A percentile compares a stretch with the other conserved stretches of the same genome.
These are phyloP conservation scores for Melieria crassipennis DNA, from an alignment of 2,888 invertebrate genomes.

Conservation along the genomic window DNA sequence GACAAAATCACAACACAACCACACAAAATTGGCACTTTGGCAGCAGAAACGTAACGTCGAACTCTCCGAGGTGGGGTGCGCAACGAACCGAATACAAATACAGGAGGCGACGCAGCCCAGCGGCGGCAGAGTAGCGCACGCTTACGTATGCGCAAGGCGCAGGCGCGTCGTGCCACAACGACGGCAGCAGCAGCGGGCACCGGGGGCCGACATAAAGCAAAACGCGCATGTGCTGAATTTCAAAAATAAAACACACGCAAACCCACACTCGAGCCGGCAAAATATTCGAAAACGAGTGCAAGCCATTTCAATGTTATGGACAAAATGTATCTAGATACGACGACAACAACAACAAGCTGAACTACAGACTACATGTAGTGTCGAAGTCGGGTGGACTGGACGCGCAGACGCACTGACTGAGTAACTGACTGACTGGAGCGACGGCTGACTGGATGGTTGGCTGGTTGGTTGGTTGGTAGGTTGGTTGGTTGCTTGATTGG, in stretches of 20 bases:
- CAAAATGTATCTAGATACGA: too few species aligned
- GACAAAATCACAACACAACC: background rate
- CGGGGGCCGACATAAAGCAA: background rate
- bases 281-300: too few species aligned
- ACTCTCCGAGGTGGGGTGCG: background rate
- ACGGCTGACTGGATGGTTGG: constrained; percentile 9
- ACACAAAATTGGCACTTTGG: constrained; percentile 20
- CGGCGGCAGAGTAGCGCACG: constrained; percentile 4
- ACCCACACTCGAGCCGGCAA: background rate
- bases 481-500: background rate
- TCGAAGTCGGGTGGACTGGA: background rate
- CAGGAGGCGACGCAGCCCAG: background rate
- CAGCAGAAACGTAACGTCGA: too few species aligned
- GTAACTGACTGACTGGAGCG: constrained; percentile 3
- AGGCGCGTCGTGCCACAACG: constrained; percentile 11
- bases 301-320: too few species aligned
- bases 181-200: constrained; percentile 1
- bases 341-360: too few species aligned
- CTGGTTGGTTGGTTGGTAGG: background rate
- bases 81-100: background rate
- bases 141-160: constrained; percentile 25
- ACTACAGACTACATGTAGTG: too few species aligned
- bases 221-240: constrained; percentile 44
- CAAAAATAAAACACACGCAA: constrained; percentile 34
- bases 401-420: background rate